These are phyloP conservation scores for Hypotaenidia okinawae DNA, from an alignment of 2,797 vertebrate species.

Conservation along the genomic window DNA sequence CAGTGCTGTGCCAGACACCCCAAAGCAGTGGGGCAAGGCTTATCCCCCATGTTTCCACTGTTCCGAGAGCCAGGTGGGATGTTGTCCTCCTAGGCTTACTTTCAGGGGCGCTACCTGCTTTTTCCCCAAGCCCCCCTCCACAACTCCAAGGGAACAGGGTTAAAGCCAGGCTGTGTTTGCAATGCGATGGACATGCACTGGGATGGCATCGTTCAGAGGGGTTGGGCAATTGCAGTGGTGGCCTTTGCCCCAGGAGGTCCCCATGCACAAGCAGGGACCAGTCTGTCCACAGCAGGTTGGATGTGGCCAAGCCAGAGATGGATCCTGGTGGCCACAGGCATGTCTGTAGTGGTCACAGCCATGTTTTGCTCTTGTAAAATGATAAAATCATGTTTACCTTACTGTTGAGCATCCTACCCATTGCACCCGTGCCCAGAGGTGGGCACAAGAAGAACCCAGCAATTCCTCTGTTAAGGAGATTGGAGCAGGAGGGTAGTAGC, in stretches of 20 bases:
- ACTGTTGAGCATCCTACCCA: background rate
- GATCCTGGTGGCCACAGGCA: background rate
- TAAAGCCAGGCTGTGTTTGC: background rate
- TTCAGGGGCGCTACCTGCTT: background rate
- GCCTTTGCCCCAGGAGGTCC: background rate
- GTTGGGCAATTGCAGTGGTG: accelerated
- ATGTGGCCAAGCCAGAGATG: background rate
- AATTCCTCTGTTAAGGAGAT: background rate
- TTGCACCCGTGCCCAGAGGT: background rate
- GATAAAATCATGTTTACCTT: background rate
- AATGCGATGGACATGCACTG: accelerated
- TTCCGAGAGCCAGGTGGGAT: background rate
- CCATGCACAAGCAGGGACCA: accelerated
- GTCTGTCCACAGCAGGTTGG: background rate
- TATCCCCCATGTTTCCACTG: background rate
- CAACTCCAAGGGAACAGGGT: background rate
- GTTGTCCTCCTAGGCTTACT: background rate
- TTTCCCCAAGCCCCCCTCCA: background rate
- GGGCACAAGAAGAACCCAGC: background rate
- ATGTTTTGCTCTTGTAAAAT: background rate
- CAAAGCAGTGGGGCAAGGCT: background rate
- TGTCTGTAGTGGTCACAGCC: background rate
- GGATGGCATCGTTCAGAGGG: accelerated
- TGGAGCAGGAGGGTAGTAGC: background rate
- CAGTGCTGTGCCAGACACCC: background rate